Conservation (phyloP, 2,113 vertebrate species). For the Apodemus speciosus region DNA sequence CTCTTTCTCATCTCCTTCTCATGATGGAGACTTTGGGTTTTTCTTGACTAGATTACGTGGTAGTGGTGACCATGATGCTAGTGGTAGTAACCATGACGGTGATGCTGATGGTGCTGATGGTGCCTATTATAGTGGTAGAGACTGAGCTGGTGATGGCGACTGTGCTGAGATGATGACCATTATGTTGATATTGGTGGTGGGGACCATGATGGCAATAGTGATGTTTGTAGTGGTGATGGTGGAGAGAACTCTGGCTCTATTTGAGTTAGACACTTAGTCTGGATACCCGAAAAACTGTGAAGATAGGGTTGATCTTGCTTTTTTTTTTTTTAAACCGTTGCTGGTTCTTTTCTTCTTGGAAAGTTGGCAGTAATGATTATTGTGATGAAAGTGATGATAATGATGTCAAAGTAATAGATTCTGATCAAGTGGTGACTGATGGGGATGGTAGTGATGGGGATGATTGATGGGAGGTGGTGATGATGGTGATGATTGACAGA, state of each 20-base stretch:
- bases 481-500: neutral
- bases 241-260: neutral
- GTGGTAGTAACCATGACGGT: neutral
- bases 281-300: neutral
- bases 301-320: fast-evolving
- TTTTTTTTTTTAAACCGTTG: neutral
- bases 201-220: neutral
- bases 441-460: neutral
- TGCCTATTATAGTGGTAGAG: neutral
- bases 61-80: too few relatives aligned
- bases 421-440: neutral
- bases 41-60: neutral
- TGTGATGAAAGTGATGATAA: neutral
- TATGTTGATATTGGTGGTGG: neutral
- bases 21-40: neutral
- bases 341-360: neutral
- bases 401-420: neutral
- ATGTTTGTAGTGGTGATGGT: fast-evolving
- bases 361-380: neutral
- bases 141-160: neutral
- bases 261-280: neutral
- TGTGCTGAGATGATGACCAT: neutral
- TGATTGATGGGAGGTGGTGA: neutral
- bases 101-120: neutral
- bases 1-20: neutral